Percentiles rank a stretch among this genome's conserved stretches.
Evolutionary conservation across 2,113 vertebrate genomes (phyloP).

Genomic region (Boulengerochromis microlepis): DNA sequence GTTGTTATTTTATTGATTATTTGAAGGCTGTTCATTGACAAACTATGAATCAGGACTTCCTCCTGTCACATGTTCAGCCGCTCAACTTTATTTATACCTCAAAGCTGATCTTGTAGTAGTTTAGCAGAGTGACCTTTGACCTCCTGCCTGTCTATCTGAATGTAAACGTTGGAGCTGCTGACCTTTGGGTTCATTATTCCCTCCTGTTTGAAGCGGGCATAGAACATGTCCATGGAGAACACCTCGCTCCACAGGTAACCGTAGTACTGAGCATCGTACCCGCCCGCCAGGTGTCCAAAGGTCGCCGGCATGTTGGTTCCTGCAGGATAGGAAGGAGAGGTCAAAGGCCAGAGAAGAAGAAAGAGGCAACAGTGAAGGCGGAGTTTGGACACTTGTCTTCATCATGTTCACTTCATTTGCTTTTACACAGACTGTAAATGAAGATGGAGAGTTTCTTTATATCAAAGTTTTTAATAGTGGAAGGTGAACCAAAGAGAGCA

Average conservation of each 20-base stretch:
- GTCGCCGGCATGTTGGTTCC: conserved; percentile 97
- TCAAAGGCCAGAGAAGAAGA: neutral
- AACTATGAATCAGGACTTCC: neutral
- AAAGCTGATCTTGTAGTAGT: neutral
- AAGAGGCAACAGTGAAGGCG: neutral
- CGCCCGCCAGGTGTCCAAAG: conserved; percentile 90
- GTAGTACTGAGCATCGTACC: conserved; percentile 96
- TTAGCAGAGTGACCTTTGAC: neutral
- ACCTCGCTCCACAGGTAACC: conserved; percentile 98
- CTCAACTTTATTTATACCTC: neutral
- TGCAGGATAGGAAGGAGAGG: conserved; percentile 13
- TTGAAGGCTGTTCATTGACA: neutral
- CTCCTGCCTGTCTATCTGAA: neutral
- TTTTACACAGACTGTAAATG: neutral
- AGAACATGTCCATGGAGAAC: conserved; percentile 98
- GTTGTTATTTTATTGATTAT: neutral
- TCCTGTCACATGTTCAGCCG: neutral
- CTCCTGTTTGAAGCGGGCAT: conserved; percentile 84
- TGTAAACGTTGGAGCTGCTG: neutral
- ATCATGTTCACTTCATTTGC: neutral
- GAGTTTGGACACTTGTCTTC: neutral
- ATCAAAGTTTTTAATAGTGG: neutral
- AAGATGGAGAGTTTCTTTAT: neutral
- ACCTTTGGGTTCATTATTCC: conserved; percentile 67
- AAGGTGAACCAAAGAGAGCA: neutral